Evolutionary conservation across 2,888 invertebrate genomes (phyloP), one percentile per base, ranked within the genome.

Genomic region (Ochropleura leucogaster): DNA sequence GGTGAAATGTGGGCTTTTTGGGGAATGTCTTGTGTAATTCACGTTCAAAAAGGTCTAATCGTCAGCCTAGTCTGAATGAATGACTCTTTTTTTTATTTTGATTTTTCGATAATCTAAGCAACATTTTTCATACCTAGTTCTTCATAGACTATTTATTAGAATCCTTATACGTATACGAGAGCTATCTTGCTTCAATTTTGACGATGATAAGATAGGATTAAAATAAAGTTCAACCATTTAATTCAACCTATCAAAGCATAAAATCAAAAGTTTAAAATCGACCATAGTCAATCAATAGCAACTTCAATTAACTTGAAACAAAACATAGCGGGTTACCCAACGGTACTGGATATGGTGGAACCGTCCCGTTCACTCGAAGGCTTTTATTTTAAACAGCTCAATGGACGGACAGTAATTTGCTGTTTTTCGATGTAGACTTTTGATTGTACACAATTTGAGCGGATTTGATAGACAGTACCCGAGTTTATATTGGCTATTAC

Each of bases 381-480:
- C 64, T 72, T 73, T 72, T 65, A 69, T 75, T 84, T 74, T 77
- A n/a, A n/a, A 62, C 18, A 60, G 55, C 30, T 59, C 67, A 68
- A 57, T 83, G 62, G 20, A 42, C 51, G 46, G 14, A 68, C 69
- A 57, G 72, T 66, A 65, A 71, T 55, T 73, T 62, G 53, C 49
- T 80, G 49, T 53, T 62, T 69, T 71, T 57, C 64, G 44, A 69
- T 42, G 18, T 78, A 84, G 80, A 0, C n/a, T 55, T 40, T 3
- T 82, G 68, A 82, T 77, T 72, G 68, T 70, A 44, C 40, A 68
- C 64, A 72, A 68, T 72, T 69, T 69, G 5, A 59, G 46, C 10
- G 30, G 1, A 30, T 30, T 30, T 30, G 30, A 30, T 30, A 0
- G 16, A 3, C 18, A n/a, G 2, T 44, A 10, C 3, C 7, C 60